A percentile compares a stretch with the other conserved stretches of the same genome.
Conservation (phyloP, 2,888 invertebrate species). For the Miltochrista miniata region DNA sequence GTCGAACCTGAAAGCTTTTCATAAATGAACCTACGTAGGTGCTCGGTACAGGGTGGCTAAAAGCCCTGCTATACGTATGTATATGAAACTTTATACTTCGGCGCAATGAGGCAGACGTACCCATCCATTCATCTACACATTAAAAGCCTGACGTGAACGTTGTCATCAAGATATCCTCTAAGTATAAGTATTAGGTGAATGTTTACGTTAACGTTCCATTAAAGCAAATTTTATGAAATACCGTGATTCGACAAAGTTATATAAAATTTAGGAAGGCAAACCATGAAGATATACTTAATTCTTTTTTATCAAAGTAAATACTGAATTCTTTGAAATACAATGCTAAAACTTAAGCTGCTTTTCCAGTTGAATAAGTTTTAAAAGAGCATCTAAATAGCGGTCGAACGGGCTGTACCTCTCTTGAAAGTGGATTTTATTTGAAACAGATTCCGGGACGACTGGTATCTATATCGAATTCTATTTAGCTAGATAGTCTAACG, state of each 20-base stretch:
- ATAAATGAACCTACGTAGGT: slow-evolving; percentile 67
- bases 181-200: not conserved
- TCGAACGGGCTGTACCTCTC: not conserved
- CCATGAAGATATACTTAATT: no score
- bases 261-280: no score
- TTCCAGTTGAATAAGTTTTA: not conserved
- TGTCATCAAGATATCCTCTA: slow-evolving; percentile 17
- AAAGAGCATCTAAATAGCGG: not conserved
- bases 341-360: not conserved
- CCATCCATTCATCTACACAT: slow-evolving; percentile 40
- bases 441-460: not conserved
- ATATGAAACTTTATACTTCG: slow-evolving; percentile 63
- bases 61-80: slow-evolving; percentile 53
- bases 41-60: slow-evolving; percentile 66
- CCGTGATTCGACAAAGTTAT: not conserved
- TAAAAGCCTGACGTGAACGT: slow-evolving; percentile 37
- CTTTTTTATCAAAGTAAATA: no score
- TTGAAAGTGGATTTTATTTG: not conserved
- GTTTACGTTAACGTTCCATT: slow-evolving; percentile 9
- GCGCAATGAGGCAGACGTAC: slow-evolving; percentile 45
- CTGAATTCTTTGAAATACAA: no score
- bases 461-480: not conserved
- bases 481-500: not conserved
- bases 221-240: not conserved
- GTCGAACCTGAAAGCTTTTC: slow-evolving; percentile 78